These are phyloP conservation scores for Mustela nigripes DNA, from an alignment of 2,113 vertebrate species.

Conservation along the genomic window DNA sequence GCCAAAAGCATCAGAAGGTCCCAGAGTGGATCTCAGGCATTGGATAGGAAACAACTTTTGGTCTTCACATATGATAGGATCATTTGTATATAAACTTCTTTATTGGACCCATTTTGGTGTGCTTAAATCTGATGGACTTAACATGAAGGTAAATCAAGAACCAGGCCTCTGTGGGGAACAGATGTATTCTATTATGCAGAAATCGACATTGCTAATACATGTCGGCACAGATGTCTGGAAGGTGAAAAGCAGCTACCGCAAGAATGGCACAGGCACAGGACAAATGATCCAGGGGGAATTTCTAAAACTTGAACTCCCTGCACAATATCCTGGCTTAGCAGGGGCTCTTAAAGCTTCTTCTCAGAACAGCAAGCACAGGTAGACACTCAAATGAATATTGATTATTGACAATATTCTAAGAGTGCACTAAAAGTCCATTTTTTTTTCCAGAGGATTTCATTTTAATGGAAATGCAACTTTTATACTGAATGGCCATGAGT, in stretches of 20 bases:
- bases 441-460: not conserved
- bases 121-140: not conserved
- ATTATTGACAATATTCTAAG: not conserved
- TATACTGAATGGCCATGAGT: constrained; percentile 22
- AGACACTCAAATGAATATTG: not conserved
- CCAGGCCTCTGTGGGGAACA: not conserved
- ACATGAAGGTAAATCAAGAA: constrained; percentile 32
- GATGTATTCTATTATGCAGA: not conserved
- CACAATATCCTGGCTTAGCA: not conserved
- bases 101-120: not conserved
- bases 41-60: not conserved
- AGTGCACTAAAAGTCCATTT: not conserved
- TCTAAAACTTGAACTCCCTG: not conserved
- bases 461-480: constrained; percentile 52
- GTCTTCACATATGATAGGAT: not conserved
- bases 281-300: not conserved
- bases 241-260: not conserved
- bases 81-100: not conserved
- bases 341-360: not conserved
- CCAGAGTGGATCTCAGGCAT: not conserved
- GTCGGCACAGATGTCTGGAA: not conserved
- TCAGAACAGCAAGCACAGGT: not conserved
- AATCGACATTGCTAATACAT: not conserved
- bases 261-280: not conserved
- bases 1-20: not conserved